Evolutionary conservation across 2,888 invertebrate species (phyloP).

Genomic region (Cancer borealis): DNA sequence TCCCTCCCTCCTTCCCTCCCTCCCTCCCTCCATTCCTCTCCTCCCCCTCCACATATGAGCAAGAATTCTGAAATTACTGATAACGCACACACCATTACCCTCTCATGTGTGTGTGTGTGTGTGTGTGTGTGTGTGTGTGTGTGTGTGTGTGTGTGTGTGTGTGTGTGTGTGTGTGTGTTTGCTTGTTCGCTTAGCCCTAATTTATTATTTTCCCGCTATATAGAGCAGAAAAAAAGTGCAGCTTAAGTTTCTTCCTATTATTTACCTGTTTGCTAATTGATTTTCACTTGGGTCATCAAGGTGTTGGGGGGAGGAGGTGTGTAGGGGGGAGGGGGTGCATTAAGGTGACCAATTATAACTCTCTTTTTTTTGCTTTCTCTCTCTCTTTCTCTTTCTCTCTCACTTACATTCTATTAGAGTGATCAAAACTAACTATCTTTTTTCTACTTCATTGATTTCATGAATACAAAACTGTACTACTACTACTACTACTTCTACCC

Average conservation of each 20-base stretch:
- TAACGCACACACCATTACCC: background rate
- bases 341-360: too few species aligned
- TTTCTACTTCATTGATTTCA: too few species aligned
- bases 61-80: background rate
- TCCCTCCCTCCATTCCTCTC: background rate
- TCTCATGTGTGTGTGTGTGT: background rate
- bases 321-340: background rate
- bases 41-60: background rate
- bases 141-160: background rate
- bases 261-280: background rate
- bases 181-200: background rate
- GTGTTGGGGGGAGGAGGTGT: background rate
- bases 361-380: background rate
- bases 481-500: too few species aligned
- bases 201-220: background rate
- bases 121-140: conserved; percentile 27
- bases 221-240: background rate
- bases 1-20: too few species aligned
- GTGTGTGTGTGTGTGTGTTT: too few species aligned
- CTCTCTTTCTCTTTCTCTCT: too few species aligned
- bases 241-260: background rate
- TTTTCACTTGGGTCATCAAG: background rate
- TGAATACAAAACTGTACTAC: too few species aligned
- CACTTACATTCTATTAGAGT: too few species aligned
- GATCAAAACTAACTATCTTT: too few species aligned